Evolutionary conservation across 2,888 invertebrate genomes (phyloP), one percentile per base, ranked within the genome.

Genomic region (Cephus sareptanus): DNA sequence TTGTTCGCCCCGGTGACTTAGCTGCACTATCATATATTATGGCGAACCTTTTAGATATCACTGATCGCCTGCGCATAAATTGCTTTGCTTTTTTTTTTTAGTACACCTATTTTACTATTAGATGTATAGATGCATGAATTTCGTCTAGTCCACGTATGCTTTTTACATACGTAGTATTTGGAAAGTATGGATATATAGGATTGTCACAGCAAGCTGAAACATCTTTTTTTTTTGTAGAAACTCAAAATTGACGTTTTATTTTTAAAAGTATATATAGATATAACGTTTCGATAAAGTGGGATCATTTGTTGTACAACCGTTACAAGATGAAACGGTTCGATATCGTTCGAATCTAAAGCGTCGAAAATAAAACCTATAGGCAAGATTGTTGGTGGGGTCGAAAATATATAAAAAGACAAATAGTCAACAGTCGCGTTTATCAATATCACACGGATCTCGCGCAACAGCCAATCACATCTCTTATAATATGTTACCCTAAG

Each of bases 51-150:
- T 56, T 56, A 56, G 23, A 23, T 23, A 56, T 56, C 56, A 56
- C 56, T 9, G 15, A 78, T 73, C 81, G 82, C 82, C 84, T 84
- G 81, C 79, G 79, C 82, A 80, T 81, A 81, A 79, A 81, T 81
- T 79, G 83, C 83, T 83, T 83, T 76, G 82, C 83, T 81, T 83
- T 75, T 75, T 35, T 34, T 34, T 12, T 35, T 35, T 78, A 79
- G 23, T 75, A 56, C 56, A 56, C 56, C 56, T 23, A 56, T 15
- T 15, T 9, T 56, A 23, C 23, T 56, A 2, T 56, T 56, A 56
- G 56, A 23, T 56, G 9, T 56, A 40, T 40, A 23, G 56, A 6
- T 56, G 56, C 56, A 56, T 56, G 56, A 23, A 56, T 56, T 56
- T 15, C 56, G 56, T 56, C 56, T 56, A 23, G 56, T 56, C 9